phyloP scores from a whole-genome alignment of 1,140 invertebrate species.

The Tetragonula clypearis region DNA sequence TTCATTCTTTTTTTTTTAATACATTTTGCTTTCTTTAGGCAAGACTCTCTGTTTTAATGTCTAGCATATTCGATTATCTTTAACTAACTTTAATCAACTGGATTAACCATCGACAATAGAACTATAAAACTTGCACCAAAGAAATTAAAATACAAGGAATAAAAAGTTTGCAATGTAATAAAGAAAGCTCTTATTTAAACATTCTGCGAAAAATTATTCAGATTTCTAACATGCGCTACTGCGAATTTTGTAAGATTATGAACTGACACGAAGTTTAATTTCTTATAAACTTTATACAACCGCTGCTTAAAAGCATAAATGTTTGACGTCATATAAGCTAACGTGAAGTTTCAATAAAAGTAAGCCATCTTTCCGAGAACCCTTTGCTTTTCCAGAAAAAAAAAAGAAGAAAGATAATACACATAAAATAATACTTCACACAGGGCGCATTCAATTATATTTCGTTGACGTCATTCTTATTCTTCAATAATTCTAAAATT shows the following conservation, averaged over 20 bases:
- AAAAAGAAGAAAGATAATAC: background rate
- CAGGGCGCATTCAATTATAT: background rate
- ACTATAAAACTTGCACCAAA: no score
- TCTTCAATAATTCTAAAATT: slow-evolving; percentile 33
- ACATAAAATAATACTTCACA: background rate
- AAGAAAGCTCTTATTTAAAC: no score
- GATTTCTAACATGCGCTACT: no score
- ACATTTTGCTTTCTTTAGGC: background rate
- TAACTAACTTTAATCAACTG: background rate
- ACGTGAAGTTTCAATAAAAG: background rate
- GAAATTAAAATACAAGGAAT: no score
- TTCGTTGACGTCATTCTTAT: background rate
- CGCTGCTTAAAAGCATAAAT: background rate
- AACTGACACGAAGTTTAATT: background rate
- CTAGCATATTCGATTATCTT: background rate
- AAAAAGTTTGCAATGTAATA: no score
- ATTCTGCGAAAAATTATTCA: no score
- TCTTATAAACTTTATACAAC: background rate
- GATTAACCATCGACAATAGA: no score
- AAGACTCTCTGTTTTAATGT: background rate
- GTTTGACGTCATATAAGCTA: background rate
- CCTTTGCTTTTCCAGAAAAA: background rate
- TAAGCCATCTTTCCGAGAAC: background rate
- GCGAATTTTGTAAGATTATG: no score
- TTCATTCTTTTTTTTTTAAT: background rate